These are phyloP conservation scores for Bucorvus abyssinicus DNA, from an alignment of 2,797 vertebrate species.

Conservation along the genomic window DNA sequence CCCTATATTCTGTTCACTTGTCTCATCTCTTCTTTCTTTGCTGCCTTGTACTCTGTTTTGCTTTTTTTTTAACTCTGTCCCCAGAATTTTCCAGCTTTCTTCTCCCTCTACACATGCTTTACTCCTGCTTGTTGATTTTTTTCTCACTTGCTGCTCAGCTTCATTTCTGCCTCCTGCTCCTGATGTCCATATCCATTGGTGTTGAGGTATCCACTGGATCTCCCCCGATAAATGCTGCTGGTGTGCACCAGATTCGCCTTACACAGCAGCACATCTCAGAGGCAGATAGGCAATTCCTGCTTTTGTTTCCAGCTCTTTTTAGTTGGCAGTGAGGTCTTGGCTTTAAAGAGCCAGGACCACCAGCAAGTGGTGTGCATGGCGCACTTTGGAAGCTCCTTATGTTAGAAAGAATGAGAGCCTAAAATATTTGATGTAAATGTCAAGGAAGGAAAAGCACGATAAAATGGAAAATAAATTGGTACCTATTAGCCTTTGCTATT, in stretches of 20 bases:
- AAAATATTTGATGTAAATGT: background rate
- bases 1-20: background rate
- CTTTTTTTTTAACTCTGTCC: background rate
- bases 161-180: background rate
- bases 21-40: background rate
- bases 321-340: background rate
- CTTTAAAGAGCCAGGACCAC: background rate
- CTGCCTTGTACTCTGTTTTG: background rate
- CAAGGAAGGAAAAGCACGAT: background rate
- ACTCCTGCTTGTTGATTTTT: background rate
- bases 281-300: background rate
- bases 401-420: background rate
- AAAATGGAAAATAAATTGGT: background rate
- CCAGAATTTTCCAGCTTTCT: background rate
- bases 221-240: background rate
- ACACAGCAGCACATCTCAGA: fast-evolving
- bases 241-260: background rate
- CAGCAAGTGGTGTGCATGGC: background rate
- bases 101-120: background rate
- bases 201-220: background rate
- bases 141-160: background rate
- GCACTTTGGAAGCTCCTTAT: background rate
- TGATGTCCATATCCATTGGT: fast-evolving
- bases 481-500: background rate
- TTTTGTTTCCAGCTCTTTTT: background rate